phyloP scores from a whole-genome alignment of 2,888 invertebrate genomes.

The Drosophila formosana region DNA sequence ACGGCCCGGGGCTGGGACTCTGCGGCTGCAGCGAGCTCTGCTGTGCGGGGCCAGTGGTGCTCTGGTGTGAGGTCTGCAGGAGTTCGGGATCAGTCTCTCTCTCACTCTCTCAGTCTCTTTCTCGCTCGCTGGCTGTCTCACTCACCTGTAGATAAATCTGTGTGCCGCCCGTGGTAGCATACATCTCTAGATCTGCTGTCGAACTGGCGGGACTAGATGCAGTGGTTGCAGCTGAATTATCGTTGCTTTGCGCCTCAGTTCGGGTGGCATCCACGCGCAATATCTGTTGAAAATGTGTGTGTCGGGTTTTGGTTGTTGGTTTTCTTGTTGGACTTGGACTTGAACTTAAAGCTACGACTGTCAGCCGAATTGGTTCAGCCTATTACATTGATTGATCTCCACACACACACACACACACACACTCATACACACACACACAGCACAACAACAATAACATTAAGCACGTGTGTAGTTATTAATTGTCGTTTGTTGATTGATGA shows the following conservation, averaged over 20 bases:
- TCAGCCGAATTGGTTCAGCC: constrained; percentile 55
- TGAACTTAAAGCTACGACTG: constrained; percentile 33
- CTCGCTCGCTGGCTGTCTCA: constrained; percentile 26
- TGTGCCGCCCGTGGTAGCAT: constrained; percentile 85
- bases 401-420: constrained; percentile 19
- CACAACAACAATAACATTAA: constrained; percentile 25
- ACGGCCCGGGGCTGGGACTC: constrained; percentile 85
- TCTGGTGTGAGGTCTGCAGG: constrained; percentile 73
- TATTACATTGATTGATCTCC: constrained; percentile 61
- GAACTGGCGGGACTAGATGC: constrained; percentile 58
- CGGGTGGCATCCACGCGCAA: constrained; percentile 82
- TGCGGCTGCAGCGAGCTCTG: constrained; percentile 83
- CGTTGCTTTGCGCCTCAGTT: constrained; percentile 58
- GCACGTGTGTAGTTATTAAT: constrained; percentile 48
- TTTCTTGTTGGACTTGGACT: constrained; percentile 6
- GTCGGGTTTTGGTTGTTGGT: constrained; percentile 29
- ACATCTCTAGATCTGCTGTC: constrained; percentile 79
- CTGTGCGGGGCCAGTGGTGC: constrained; percentile 50
- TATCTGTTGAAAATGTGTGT: constrained; percentile 82
- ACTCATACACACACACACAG: constrained; percentile 6
- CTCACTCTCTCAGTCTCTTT: constrained; percentile 6
- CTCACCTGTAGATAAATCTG: constrained; percentile 86
- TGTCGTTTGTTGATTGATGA: constrained; percentile 69
- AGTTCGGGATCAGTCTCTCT: constrained; percentile 40
- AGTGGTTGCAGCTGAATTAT: constrained; percentile 73